These are phyloP conservation scores for Apoda limacodes DNA, from an alignment of 2,888 invertebrate genomes.

Conservation along the genomic window DNA sequence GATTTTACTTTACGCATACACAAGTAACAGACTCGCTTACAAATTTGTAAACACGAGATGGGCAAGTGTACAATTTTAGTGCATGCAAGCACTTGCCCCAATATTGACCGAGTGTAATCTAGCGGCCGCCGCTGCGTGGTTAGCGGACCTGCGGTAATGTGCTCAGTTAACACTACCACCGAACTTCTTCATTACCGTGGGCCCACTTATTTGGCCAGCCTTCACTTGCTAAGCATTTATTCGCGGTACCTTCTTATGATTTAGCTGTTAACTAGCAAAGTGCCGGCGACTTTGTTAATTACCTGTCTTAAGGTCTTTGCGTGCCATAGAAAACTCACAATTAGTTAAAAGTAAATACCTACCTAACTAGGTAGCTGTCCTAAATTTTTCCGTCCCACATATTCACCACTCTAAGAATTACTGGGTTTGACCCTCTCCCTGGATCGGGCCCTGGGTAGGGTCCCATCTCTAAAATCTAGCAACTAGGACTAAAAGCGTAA, in stretches of 20 bases:
- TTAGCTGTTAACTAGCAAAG: conserved; percentile 11
- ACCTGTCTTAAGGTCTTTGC: no score
- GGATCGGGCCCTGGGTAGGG: no score
- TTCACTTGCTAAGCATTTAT: conserved; percentile 44
- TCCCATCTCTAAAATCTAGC: no score
- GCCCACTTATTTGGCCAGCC: conserved; percentile 38
- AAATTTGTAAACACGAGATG: conserved; percentile 8
- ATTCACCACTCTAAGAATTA: no score
- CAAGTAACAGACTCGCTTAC: no score
- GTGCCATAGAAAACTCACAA: no score
- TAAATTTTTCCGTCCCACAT: no score
- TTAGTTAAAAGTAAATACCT: no score
- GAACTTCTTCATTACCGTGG: conserved; percentile 53
- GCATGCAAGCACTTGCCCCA: conserved; percentile 31
- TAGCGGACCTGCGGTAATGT: conserved; percentile 57
- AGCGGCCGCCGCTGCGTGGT: conserved; percentile 32
- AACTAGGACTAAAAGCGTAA: no score
- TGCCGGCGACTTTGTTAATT: background rate
- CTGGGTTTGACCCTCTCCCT: no score
- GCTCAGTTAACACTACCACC: conserved; percentile 45
- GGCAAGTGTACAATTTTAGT: conserved; percentile 14
- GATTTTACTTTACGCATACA: no score
- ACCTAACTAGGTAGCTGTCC: no score
- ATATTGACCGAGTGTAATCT: conserved; percentile 66
- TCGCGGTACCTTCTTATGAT: conserved; percentile 33